These are phyloP conservation scores for Ectemnius continuus DNA, from an alignment of 2,888 invertebrate genomes.

Conservation along the genomic window DNA sequence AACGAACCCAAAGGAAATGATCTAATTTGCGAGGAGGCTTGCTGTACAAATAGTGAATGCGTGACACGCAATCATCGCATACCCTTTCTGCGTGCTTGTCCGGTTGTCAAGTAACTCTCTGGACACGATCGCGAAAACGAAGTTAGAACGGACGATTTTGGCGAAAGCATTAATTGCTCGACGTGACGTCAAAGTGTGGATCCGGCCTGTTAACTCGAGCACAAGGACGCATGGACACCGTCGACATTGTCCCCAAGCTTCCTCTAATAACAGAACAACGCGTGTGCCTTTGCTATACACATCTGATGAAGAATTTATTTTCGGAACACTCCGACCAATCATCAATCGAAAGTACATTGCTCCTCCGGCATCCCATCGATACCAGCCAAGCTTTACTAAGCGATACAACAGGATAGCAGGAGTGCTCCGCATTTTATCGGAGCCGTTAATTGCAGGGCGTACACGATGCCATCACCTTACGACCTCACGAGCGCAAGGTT, in stretches of 20 bases:
- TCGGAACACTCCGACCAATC: neutral
- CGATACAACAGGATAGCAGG: constrained; percentile 17
- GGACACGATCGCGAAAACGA: constrained; percentile 19
- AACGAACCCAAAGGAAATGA: neutral
- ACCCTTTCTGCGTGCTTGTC: neutral
- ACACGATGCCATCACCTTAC: constrained; percentile 43
- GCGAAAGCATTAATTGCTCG: constrained; percentile 46
- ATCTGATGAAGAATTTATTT: neutral
- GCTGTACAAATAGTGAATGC: neutral
- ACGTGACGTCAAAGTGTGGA: constrained; percentile 31
- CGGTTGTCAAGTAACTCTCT: neutral
- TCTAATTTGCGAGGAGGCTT: neutral
- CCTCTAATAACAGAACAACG: constrained; percentile 3
- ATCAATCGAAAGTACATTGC: neutral
- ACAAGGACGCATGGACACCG: constrained; percentile 28
- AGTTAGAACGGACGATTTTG: constrained; percentile 37
- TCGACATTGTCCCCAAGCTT: constrained; percentile 21
- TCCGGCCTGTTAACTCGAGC: neutral
- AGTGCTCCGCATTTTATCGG: constrained; percentile 51
- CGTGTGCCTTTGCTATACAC: neutral
- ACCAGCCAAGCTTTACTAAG: neutral
- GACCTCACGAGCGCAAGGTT: constrained; percentile 51
- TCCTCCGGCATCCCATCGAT: neutral
- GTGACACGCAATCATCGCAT: neutral
- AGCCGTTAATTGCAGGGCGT: constrained; percentile 48